Percentiles rank a stretch among this genome's conserved stretches.
phyloP scores from a whole-genome alignment of 2,113 vertebrate species.

The Tupaia tana region DNA sequence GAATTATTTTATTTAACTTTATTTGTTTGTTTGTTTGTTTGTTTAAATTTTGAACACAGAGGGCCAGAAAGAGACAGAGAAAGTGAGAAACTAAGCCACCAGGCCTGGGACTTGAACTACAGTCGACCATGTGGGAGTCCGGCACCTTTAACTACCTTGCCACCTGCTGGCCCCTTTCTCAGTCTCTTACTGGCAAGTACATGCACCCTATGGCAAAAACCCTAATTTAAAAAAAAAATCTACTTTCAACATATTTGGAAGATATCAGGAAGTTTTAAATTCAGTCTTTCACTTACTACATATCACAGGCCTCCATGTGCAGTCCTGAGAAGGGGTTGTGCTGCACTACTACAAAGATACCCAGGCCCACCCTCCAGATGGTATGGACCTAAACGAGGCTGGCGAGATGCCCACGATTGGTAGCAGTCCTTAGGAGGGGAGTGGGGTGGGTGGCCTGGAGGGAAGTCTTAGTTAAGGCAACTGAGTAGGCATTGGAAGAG shows the following conservation, averaged over 20 bases:
- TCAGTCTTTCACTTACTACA: background rate
- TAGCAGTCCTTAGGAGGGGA: background rate
- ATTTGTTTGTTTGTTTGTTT: too few relatives aligned
- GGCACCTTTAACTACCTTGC: too few relatives aligned
- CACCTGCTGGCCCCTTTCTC: too few relatives aligned
- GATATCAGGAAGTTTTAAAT: background rate
- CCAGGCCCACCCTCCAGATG: background rate
- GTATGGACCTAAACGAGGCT: background rate
- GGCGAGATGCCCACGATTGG: background rate
- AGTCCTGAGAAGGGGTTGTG: background rate
- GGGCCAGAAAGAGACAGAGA: too few relatives aligned
- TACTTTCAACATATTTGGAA: conserved; percentile 3
- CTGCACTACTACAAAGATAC: background rate
- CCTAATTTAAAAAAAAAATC: background rate
- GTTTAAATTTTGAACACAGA: too few relatives aligned
- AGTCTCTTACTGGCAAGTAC: too few relatives aligned
- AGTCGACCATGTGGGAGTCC: too few relatives aligned
- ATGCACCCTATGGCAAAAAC: too few relatives aligned
- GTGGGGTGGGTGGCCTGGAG: background rate
- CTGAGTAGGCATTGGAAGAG: background rate
- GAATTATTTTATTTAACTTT: too few relatives aligned
- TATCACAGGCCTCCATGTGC: background rate
- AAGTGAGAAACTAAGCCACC: too few relatives aligned
- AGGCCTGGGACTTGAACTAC: too few relatives aligned
- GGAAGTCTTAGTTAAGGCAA: background rate